A percentile compares a stretch with the other conserved stretches of the same genome.
Evolutionary conservation across 2,888 invertebrate species (phyloP).

Genomic region (Agonopterix alstromeriana): DNA sequence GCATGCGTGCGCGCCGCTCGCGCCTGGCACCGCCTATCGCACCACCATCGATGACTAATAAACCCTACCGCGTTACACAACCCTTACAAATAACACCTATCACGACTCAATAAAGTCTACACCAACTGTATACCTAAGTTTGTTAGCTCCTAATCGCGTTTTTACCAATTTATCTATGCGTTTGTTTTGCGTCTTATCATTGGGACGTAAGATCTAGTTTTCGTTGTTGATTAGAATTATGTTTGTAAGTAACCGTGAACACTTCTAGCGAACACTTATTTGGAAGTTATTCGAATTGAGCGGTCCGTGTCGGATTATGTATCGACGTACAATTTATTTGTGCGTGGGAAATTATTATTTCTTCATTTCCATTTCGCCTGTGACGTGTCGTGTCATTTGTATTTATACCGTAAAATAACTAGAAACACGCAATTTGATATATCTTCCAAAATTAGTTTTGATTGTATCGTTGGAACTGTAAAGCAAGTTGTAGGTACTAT

Average conservation of each 20-base stretch:
- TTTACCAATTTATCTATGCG: conserved; percentile 33
- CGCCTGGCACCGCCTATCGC: conserved; percentile 71
- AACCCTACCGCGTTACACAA: conserved; percentile 28
- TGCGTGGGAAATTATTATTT: conserved; percentile 62
- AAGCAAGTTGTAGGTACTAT: too few relatives aligned
- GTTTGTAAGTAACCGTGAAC: conserved; percentile 58
- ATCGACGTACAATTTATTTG: conserved; percentile 61
- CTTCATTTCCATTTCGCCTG: conserved; percentile 51
- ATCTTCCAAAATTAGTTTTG: too few relatives aligned
- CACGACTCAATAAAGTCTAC: conserved; percentile 10
- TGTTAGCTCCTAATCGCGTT: conserved; percentile 41
- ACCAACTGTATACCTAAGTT: conserved; percentile 22
- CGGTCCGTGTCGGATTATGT: conserved; percentile 66
- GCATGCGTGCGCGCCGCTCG: conserved; percentile 67
- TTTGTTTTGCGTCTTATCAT: conserved; percentile 29
- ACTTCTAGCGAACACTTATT: conserved; percentile 71
- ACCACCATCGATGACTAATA: conserved; percentile 76
- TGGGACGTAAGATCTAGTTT: conserved; percentile 32
- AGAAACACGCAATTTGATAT: neutral
- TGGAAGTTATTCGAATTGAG: conserved; percentile 68
- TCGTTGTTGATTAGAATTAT: conserved; percentile 13
- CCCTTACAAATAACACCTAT: neutral
- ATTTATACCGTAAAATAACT: conserved; percentile 1
- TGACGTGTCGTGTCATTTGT: conserved; percentile 19
- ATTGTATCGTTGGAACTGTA: too few relatives aligned